Percentiles rank a stretch among this genome's conserved stretches.
These are phyloP conservation scores for Acanthosoma haemorrhoidale DNA, from an alignment of 2,888 invertebrate species.

Conservation along the genomic window DNA sequence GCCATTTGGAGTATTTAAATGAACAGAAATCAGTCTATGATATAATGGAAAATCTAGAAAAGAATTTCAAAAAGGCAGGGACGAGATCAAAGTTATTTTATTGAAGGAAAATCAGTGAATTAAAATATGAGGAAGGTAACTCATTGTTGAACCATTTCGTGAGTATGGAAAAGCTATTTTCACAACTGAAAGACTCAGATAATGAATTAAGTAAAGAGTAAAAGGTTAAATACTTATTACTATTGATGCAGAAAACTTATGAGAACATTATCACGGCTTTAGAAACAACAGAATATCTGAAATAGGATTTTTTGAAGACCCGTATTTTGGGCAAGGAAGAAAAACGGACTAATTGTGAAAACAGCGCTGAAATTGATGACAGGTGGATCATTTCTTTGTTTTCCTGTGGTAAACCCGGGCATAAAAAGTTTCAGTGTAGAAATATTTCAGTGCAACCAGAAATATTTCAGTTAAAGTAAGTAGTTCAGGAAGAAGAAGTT, in stretches of 20 bases:
- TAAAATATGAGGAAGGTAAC: not conserved
- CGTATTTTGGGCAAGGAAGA: not conserved
- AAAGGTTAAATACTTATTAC: slow-evolving; percentile 11
- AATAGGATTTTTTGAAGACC: not conserved
- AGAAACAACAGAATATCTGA: not conserved
- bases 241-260: slow-evolving; percentile 2
- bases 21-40: not conserved
- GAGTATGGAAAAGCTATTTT: slow-evolving; percentile 6
- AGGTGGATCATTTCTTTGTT: not conserved
- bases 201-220: not conserved
- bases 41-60: not conserved
- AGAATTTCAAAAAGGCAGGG: not conserved
- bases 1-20: slow-evolving; percentile 13
- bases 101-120: slow-evolving; percentile 5
- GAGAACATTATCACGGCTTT: slow-evolving; percentile 15
- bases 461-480: no score
- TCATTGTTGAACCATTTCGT: slow-evolving; percentile 12
- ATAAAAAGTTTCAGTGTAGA: slow-evolving; percentile 11
- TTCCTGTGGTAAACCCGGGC: not conserved
- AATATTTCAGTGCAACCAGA: no score
- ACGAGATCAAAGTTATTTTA: slow-evolving; percentile 15
- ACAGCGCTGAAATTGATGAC: not conserved
- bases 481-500: not conserved
- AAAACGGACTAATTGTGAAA: not conserved
- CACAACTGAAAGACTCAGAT: slow-evolving; percentile 15